Evolutionary conservation across 1,140 invertebrate genomes (phyloP), one percentile per base, ranked within the genome.

Genomic region (Pectinophora gossypiella): DNA sequence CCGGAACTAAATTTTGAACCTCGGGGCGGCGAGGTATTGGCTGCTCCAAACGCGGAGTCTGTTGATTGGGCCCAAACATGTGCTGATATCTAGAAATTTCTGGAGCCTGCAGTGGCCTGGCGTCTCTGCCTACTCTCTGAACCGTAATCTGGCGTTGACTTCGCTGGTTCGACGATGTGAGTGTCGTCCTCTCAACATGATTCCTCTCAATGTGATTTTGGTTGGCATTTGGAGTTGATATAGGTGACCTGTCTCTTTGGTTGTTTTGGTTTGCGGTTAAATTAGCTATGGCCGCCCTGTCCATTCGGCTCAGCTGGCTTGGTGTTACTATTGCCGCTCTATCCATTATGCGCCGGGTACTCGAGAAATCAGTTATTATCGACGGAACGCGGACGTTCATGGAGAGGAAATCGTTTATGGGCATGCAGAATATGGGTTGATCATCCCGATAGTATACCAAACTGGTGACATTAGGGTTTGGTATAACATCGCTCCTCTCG

Each of bases 391-490:
- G 72, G 48, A 81, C 76, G 50, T 80, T 83, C 10, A 83, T 36
- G 0, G 79, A 76, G 1, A 87, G 57, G 53, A 86, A 80, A 19
- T 88, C 83, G 13, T 84, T 77, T 48, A 88, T 47, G 0, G 82
- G 84, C 4, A 88, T 81, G 56, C 84, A 88, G 61, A 81, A 77
- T 32, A 88, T 74, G 12, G 83, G 82, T 10, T 86, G 43, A 32
- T 88, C 85, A 16, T 88, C 87, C 85, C 88, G 74, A 36, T 70
- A n/a, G n/a, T n/a, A n/a, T n/a, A n/a, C n/a, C n/a, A n/a, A n/a
- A n/a, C n/a, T n/a, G n/a, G n/a, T n/a, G 76, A 36, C 16, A 19
- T 54, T 42, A n/a, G n/a, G n/a, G n/a, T n/a, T n/a, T n/a, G n/a
- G n/a, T n/a, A n/a, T n/a, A n/a, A n/a, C n/a, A 0, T 51, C 45